These are phyloP conservation scores for Petrocephalus sullivani DNA, from an alignment of 2,797 vertebrate genomes.

Conservation along the genomic window DNA sequence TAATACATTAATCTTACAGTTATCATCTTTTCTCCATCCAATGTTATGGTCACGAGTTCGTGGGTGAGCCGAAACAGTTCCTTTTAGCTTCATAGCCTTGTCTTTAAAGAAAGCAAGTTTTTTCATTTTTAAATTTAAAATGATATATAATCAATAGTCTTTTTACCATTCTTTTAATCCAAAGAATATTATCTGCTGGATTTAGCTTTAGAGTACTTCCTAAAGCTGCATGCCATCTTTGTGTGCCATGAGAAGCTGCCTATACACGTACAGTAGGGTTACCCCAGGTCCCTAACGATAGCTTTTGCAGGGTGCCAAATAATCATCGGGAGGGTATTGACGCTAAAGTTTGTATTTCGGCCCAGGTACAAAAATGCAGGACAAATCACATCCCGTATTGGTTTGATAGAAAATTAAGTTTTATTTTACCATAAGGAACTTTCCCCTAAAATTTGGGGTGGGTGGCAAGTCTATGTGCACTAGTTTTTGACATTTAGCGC, in stretches of 20 bases:
- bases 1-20: not conserved
- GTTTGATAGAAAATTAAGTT: not conserved
- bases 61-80: not conserved
- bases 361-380: not conserved
- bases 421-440: not conserved
- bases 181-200: not conserved
- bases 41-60: not conserved
- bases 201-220: not conserved
- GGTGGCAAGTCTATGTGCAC: not conserved
- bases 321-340: not conserved
- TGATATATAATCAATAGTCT: not conserved
- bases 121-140: not conserved
- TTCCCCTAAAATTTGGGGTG: not conserved
- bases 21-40: no score
- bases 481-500: not conserved
- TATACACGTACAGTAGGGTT: not conserved
- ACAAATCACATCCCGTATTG: not conserved
- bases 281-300: not conserved
- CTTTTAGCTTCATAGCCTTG: not conserved
- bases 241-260: not conserved
- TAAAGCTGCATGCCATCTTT: not conserved
- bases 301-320: not conserved
- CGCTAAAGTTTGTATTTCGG: not conserved
- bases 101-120: not conserved
- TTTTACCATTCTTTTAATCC: not conserved